These are phyloP conservation scores for Mixornis gularis DNA, from an alignment of 2,113 vertebrate species.

Conservation along the genomic window DNA sequence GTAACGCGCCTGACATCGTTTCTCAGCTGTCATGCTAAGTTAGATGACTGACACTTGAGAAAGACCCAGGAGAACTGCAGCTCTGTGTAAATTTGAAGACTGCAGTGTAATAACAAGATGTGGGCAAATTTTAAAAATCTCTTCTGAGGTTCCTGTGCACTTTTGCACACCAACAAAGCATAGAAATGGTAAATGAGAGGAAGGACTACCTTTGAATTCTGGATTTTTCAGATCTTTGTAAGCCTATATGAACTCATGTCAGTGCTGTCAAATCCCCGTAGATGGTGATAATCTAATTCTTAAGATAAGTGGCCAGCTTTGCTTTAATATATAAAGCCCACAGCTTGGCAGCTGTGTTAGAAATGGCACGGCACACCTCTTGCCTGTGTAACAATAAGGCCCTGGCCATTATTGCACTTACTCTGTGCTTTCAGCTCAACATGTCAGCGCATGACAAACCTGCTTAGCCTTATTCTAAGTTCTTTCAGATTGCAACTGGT, in stretches of 20 bases:
- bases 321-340: constrained; percentile 40
- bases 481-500: constrained; percentile 20
- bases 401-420: background rate
- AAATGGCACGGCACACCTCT: background rate
- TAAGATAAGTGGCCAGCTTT: constrained; percentile 65
- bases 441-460: constrained; percentile 41
- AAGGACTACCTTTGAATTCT: constrained; percentile 48
- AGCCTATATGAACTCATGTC: constrained; percentile 23
- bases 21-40: constrained; percentile 68
- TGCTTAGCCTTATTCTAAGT: constrained; percentile 31
- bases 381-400: background rate
- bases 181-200: constrained; percentile 43
- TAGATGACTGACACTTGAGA: constrained; percentile 72
- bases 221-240: constrained; percentile 54
- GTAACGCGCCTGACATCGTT: constrained; percentile 62
- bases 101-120: constrained; percentile 64
- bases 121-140: constrained; percentile 17
- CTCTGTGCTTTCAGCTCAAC: background rate
- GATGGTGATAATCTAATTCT: constrained; percentile 39
- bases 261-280: constrained; percentile 60
- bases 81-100: constrained; percentile 73
- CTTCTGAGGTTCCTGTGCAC: constrained; percentile 51
- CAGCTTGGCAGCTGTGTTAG: constrained; percentile 32
- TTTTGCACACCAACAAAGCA: constrained; percentile 49
- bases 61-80: constrained; percentile 67